Conservation (phyloP, 2,113 vertebrate genomes). For the Zootoca vivipara region DNA sequence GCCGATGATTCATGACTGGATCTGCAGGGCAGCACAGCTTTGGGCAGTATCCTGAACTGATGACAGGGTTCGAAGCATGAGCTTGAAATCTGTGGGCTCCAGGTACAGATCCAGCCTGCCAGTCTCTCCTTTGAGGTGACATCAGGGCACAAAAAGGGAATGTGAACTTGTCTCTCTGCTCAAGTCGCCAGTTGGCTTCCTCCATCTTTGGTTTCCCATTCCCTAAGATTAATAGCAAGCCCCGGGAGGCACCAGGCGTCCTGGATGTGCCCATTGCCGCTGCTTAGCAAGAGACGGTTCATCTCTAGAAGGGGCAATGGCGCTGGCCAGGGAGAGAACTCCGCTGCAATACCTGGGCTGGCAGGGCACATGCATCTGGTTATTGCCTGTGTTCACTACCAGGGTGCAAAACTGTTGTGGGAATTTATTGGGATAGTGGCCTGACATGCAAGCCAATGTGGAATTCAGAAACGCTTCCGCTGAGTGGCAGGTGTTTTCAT, state of each 20-base stretch:
- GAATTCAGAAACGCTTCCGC: not conserved
- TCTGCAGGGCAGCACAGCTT: not conserved
- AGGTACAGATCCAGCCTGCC: not conserved
- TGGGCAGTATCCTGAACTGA: not conserved
- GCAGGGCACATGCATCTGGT: not conserved
- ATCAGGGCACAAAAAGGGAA: too few species aligned
- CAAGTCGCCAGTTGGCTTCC: not conserved
- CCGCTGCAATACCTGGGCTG: too few species aligned
- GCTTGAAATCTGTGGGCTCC: not conserved
- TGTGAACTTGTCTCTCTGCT: not conserved
- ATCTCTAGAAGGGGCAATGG: not conserved
- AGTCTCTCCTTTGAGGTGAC: not conserved
- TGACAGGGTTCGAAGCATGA: not conserved
- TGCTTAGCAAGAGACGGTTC: not conserved
- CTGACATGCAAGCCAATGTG: not conserved
- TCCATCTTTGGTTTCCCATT: not conserved
- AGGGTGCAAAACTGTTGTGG: not conserved
- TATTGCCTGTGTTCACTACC: not conserved
- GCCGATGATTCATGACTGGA: too few species aligned
- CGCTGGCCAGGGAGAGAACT: accelerated
- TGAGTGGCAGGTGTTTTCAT: not conserved
- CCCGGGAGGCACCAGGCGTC: not conserved
- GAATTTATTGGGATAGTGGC: not conserved
- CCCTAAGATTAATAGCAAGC: not conserved
- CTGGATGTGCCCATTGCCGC: not conserved